Evolutionary conservation across 2,888 invertebrate genomes (phyloP).

Genomic region (Acronicta alni): DNA sequence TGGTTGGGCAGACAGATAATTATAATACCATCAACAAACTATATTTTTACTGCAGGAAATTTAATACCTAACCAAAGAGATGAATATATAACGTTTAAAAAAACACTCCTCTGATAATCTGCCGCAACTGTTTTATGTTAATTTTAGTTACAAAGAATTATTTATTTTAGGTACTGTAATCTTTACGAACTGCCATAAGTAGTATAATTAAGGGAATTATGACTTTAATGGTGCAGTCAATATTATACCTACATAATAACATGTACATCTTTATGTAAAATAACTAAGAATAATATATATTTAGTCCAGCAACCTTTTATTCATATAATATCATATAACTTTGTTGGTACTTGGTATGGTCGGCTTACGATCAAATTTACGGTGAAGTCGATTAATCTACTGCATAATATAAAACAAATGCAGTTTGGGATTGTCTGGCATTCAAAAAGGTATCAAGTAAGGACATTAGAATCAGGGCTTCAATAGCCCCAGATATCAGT

Average conservation of each 20-base stretch:
- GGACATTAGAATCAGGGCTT: too few relatives aligned
- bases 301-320: slow-evolving; percentile 2
- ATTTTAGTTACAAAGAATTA: slow-evolving; percentile 64
- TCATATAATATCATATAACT: background rate
- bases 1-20: slow-evolving; percentile 13
- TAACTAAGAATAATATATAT: slow-evolving; percentile 11
- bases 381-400: too few relatives aligned
- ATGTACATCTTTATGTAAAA: slow-evolving; percentile 5
- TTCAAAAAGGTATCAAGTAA: too few relatives aligned
- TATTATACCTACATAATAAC: slow-evolving; percentile 3
- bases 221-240: slow-evolving; percentile 19
- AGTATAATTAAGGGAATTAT: slow-evolving; percentile 65
- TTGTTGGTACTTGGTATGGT: too few relatives aligned
- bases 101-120: slow-evolving; percentile 15
- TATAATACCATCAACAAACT: slow-evolving; percentile 7
- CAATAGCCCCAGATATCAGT: too few relatives aligned
- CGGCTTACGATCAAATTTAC: too few relatives aligned
- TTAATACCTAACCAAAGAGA: slow-evolving; percentile 56
- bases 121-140: slow-evolving; percentile 34
- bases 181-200: slow-evolving; percentile 84
- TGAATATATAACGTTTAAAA: slow-evolving; percentile 12
- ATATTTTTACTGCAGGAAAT: slow-evolving; percentile 18
- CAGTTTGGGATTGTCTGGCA: too few relatives aligned
- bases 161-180: slow-evolving; percentile 77
- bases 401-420: too few relatives aligned